Base-by-base conservation (phyloP, 1,140 invertebrate genomes). In the Conus betulinus region DNA sequence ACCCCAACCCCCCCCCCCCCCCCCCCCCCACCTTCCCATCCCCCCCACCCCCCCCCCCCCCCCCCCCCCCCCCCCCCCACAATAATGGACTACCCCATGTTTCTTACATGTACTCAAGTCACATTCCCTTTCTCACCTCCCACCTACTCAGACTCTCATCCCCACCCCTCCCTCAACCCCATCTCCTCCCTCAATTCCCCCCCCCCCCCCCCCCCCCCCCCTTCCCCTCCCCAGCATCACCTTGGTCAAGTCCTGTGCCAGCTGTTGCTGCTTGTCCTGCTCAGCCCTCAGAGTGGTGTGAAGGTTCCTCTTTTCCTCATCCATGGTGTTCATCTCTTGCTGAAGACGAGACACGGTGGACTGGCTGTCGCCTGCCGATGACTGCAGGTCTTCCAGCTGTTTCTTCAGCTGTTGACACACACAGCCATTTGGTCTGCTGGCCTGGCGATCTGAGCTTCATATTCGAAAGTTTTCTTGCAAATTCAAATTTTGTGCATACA, bases 241-340 rank as follows among this genome's bases (percentile, higher is more conserved):
- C 89, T 90, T 90, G 25, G 55, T 57, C 20, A 90, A 55, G 27
- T 90, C 83, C 3, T 85, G 71, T 7, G 71, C 60, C 15, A 86
- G 27, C 51, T 88, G 81, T 53, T 87, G 86, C 13, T 74, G 57
- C 20, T 53, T 85, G 85, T 78, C 85, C 57, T 88, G 78, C 57
- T 85, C 83, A 15, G 87, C 85, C 25, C 17, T 51, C 23, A 90
- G 85, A 10, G 84, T 78, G 89, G 87, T 88, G 7, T 84, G 85
- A 6, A 90, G 85, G n/a, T 87, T 90, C n/a, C 81, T 83, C 53
- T 87, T 88, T 55, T 90, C 89, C 52, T 88, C 87, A 8, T 90
- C 89, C 60, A 86, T 52, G 7, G 27, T 51, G 13, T 71, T 55
- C n/a, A 79, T 25, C 67, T 88, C 87, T 20, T 90, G 84, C 85